A percentile compares a stretch with the other conserved stretches of the same genome.
phyloP scores from a whole-genome alignment of 2,797 vertebrate species.

The Octomys mimax region DNA sequence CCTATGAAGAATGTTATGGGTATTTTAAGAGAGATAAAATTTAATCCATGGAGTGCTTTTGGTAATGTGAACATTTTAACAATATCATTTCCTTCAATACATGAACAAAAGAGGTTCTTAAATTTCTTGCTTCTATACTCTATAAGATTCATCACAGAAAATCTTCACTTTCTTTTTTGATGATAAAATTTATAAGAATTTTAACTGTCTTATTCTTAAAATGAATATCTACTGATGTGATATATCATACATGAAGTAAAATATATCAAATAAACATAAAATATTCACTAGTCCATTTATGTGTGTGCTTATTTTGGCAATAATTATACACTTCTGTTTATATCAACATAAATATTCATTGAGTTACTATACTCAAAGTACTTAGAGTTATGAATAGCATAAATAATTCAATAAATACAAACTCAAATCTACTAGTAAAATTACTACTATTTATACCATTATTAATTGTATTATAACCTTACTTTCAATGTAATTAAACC shows the following conservation, averaged over 20 bases:
- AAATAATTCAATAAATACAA: constrained; percentile 27
- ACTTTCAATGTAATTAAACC: background rate
- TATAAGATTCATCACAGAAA: background rate
- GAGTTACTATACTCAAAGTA: background rate
- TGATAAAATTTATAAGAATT: too few species aligned
- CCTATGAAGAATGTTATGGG: background rate
- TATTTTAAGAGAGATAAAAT: background rate
- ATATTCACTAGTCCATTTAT: background rate
- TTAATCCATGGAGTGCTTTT: background rate
- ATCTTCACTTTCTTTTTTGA: too few species aligned
- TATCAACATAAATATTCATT: background rate
- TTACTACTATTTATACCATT: background rate
- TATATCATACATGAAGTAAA: too few species aligned
- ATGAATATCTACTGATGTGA: too few species aligned
- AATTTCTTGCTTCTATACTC: background rate
- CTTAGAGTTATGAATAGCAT: background rate
- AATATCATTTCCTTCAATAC: background rate
- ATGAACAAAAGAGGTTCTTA: background rate
- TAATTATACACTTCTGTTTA: background rate
- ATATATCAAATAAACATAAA: too few species aligned
- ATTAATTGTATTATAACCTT: background rate
- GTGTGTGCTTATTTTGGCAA: background rate
- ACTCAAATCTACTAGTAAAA: background rate
- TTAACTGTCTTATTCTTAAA: too few species aligned
- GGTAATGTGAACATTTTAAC: background rate